Evolutionary conservation across 2,797 vertebrate genomes (phyloP), one percentile per base, ranked within the genome.

Genomic region (Enteromius argenteus): DNA sequence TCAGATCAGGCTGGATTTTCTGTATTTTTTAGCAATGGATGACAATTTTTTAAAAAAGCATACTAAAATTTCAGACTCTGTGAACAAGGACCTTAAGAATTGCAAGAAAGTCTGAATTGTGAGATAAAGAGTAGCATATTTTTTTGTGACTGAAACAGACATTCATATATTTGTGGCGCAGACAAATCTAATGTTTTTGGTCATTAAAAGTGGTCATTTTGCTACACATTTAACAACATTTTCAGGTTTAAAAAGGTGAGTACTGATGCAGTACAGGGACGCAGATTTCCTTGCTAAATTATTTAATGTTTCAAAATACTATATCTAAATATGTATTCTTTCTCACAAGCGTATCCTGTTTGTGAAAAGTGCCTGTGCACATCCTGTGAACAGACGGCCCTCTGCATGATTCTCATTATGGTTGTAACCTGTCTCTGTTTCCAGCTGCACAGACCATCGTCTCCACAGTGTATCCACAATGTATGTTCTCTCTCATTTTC

Each of bases 321-420:
- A 17, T 17, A 72, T 71, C 13, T 23, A 69, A 69, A 27, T 46
- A 27, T 71, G 3, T 71, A 14, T 27, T 46, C 15, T 72, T 32
- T 73, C 44, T 73, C 44, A 49, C 4, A 5, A 0, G 15, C 4
- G 15, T 10, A 5, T 72, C 14, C 1, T 27, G 37, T 69, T 69
- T 69, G 67, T 69, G 67, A n/a, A 69, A 68, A 44, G 68, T 46
- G 39, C 14, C 39, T 69, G 19, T 39, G 60, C 76, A 49, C 62
- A 79, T 17, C 5, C 23, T 78, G 42, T 46, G 37, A 62, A 67
- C 60, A 79, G 60, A 49, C 13, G 17, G 30, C 10, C 9, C 60
- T 66, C 42, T 32, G 60, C 42, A 14, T 79, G 77, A 35, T 51
- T 66, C 77, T 67, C 42, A 67, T 66, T 39, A 68, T 37, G n/a